phyloP scores from a whole-genome alignment of 2,888 invertebrate species.

The Microchrysa polita region DNA sequence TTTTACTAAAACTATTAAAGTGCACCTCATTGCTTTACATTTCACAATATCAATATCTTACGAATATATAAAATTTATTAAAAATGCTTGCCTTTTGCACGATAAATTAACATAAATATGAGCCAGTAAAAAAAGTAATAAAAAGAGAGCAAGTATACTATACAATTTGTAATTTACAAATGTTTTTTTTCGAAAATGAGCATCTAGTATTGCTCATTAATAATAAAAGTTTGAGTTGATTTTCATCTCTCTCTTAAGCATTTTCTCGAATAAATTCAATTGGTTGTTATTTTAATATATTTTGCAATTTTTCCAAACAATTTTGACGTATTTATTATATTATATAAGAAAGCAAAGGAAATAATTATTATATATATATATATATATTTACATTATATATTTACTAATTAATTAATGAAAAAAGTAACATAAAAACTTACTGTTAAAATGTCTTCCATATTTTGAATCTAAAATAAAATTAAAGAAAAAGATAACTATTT shows the following conservation, averaged over 20 bases:
- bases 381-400: constrained; percentile 12
- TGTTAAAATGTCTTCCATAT: constrained; percentile 37
- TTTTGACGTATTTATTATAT: constrained; percentile 1
- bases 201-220: too few relatives aligned
- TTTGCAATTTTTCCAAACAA: constrained; percentile 12
- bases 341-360: not conserved
- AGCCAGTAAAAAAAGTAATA: not conserved
- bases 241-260: not conserved
- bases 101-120: not conserved
- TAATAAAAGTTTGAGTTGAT: too few relatives aligned
- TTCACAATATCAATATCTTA: not conserved
- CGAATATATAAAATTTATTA: not conserved
- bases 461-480: constrained; percentile 13
- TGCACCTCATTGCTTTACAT: constrained; percentile 1
- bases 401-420: constrained; percentile 19
- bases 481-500: too few relatives aligned
- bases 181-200: too few relatives aligned
- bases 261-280: not conserved
- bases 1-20: not conserved
- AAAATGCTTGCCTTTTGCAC: not conserved
- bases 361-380: too few relatives aligned
- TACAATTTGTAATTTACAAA: too few relatives aligned
- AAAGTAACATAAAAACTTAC: constrained; percentile 13
- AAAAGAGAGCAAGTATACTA: too few relatives aligned
- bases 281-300: not conserved